Base-by-base conservation (phyloP, 2,888 invertebrate genomes). In the Horisme vitalbata region DNA sequence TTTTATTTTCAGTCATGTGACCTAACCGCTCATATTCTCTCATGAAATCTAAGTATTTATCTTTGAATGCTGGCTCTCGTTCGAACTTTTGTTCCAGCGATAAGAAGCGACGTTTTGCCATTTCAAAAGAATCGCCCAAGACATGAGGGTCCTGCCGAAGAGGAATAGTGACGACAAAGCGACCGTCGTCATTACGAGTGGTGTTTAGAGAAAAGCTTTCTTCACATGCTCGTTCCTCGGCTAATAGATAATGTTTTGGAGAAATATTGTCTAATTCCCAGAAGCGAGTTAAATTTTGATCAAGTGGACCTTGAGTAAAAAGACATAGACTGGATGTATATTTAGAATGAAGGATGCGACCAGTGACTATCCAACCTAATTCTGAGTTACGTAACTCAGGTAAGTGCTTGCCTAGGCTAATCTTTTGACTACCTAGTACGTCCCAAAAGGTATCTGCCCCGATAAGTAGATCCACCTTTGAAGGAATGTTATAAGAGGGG, bases 111-210 rank as follows among this genome's bases (percentile, higher is more conserved):
- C 26, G 6, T 18, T 35, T 13, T 4, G 51, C 55, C 20, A 7
- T 9, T n/a, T 23, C 26, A 31, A 24, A 45, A 2, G 47, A 30
- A 18, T 48, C 48, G 7, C 52, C 46, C 6, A 53, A 27, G 3
- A 11, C 14, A 11, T 43, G 37, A 12, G 50, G 20, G 12, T 46
- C 41, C 20, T 45, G 38, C 2, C 36, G 35, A 4, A 56, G 30
- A 7, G 50, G 50, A n/a, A 52, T 48, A 3, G 34, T 41, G n/a
- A 56, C 52, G 6, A 9, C 30, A 14, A 45, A 51, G 3, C 46
- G 21, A 28, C 48, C 55, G 8, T 39, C 32, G 4, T 4, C 2
- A 6, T 24, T 4, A 24, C n/a, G 24, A 24, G 24, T 24, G 3
- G 24, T 24, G 1, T 4, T 24, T n/a, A 6, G 24, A 6, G 24